Percentiles rank a stretch among this genome's conserved stretches.
Conservation (phyloP, 2,797 vertebrate species). For the Odontamblyopus lacepedii region DNA sequence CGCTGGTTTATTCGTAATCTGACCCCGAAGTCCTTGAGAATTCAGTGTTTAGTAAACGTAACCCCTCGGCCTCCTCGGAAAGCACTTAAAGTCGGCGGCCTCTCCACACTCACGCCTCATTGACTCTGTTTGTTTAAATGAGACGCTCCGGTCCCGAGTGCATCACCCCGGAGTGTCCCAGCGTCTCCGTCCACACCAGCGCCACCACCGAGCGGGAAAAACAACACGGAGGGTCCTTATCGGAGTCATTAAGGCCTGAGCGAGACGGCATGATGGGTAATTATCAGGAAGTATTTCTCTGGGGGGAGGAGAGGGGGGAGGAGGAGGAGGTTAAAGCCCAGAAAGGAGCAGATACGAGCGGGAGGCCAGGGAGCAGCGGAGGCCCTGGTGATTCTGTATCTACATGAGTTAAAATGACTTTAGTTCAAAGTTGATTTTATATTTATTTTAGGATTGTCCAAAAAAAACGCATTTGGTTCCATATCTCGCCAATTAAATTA, state of each 20-base stretch:
- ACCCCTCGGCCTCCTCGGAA: neutral
- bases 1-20: neutral
- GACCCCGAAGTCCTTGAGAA: neutral
- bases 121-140: neutral
- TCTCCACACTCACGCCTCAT: neutral
- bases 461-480: too few species aligned
- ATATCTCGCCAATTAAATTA: too few species aligned
- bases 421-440: neutral
- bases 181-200: slow-evolving; percentile 42
- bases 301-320: slow-evolving; percentile 58
- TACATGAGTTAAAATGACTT: neutral
- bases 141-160: slow-evolving; percentile 23
- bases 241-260: slow-evolving; percentile 67
- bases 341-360: slow-evolving; percentile 41
- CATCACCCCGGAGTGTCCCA: slow-evolving; percentile 33
- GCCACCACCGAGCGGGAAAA: neutral
- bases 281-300: slow-evolving; percentile 73
- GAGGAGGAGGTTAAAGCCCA: slow-evolving; percentile 24
- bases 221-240: slow-evolving; percentile 66
- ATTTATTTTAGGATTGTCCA: neutral
- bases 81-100: neutral
- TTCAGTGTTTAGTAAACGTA: neutral
- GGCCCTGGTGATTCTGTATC: slow-evolving; percentile 36
- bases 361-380: slow-evolving; percentile 27
- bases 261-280: slow-evolving; percentile 57